phyloP scores from a whole-genome alignment of 2,113 vertebrate species.

The Myotis yumanensis region DNA sequence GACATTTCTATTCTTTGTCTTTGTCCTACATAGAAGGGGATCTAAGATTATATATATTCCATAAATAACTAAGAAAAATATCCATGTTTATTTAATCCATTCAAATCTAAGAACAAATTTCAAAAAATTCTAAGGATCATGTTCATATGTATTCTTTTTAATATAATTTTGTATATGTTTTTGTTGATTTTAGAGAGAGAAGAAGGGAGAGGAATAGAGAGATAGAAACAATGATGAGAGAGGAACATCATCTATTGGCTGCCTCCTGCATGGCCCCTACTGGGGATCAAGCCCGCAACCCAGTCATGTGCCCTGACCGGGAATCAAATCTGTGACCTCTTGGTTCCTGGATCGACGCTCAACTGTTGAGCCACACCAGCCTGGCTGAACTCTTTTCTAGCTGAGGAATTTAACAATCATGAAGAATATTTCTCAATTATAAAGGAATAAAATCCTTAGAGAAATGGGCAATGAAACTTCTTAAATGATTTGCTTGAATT shows the following conservation, averaged over 20 bases:
- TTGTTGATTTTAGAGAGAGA: too few relatives aligned
- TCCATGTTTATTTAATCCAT: not conserved
- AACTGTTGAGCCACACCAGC: too few relatives aligned
- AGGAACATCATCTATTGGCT: too few relatives aligned
- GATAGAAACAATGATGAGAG: too few relatives aligned
- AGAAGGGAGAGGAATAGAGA: too few relatives aligned
- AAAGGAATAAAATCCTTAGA: not conserved
- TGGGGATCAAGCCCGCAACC: too few relatives aligned
- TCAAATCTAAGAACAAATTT: conserved; percentile 16
- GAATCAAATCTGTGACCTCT: too few relatives aligned
- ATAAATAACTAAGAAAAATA: not conserved
- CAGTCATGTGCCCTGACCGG: too few relatives aligned
- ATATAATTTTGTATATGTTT: too few relatives aligned
- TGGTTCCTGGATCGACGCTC: too few relatives aligned
- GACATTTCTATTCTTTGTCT: not conserved
- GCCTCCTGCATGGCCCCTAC: too few relatives aligned
- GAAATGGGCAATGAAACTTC: not conserved
- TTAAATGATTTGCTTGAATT: not conserved
- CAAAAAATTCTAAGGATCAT: not conserved
- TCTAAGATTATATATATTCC: not conserved
- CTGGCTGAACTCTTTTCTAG: not conserved
- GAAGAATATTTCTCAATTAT: not conserved
- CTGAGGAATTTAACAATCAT: not conserved
- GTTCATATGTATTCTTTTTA: not conserved
- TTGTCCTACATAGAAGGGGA: not conserved